A percentile compares a stretch with the other conserved stretches of the same genome.
These are phyloP conservation scores for Agapornis canus DNA, from an alignment of 2,797 vertebrate species.

Conservation along the genomic window DNA sequence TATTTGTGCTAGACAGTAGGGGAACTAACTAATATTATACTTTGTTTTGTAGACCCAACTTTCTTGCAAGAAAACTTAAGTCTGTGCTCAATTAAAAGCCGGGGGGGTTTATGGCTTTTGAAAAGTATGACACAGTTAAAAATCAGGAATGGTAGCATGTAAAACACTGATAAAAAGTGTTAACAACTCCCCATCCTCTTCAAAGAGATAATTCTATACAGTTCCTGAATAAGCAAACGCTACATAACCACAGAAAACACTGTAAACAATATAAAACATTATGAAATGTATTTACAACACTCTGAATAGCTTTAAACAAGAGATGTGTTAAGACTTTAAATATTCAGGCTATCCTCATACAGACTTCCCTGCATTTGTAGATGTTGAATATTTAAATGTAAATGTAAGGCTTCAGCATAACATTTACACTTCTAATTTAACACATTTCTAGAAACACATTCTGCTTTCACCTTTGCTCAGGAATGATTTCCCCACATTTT, in stretches of 20 bases:
- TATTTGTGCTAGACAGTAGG: not conserved
- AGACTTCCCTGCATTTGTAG: not conserved
- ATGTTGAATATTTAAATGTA: not conserved
- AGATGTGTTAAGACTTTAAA: slow-evolving; percentile 3
- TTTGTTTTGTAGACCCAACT: not conserved
- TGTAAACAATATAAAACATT: slow-evolving; percentile 27
- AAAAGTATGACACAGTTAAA: slow-evolving; percentile 20
- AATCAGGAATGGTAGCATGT: not conserved
- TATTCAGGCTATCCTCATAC: not conserved
- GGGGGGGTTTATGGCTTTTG: not conserved
- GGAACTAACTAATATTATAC: not conserved
- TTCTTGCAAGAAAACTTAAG: not conserved
- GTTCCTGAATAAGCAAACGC: slow-evolving; percentile 30
- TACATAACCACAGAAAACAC: not conserved
- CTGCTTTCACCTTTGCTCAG: not conserved
- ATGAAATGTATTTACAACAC: slow-evolving; percentile 19
- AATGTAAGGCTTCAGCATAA: not conserved
- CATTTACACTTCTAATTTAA: not conserved
- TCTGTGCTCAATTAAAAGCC: not conserved
- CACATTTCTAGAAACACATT: not conserved
- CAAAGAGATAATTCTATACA: not conserved
- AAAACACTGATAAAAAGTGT: slow-evolving; percentile 29
- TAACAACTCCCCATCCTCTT: slow-evolving; percentile 1
- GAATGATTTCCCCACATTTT: not conserved
- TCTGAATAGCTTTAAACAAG: slow-evolving; percentile 48